Conservation (phyloP, 2,888 invertebrate genomes). For the Biston betularia region DNA sequence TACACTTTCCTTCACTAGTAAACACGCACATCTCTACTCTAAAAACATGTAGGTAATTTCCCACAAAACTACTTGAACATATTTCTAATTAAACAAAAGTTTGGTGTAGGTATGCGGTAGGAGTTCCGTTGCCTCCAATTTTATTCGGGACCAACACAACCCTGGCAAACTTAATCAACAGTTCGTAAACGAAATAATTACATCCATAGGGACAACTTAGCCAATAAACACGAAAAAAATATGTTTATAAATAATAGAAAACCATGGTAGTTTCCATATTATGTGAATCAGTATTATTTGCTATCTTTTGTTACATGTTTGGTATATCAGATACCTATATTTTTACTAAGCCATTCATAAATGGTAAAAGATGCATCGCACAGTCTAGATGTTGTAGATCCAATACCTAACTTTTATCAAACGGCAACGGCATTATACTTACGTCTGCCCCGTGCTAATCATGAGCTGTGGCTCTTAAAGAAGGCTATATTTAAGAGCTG, state of each 20-base stretch:
- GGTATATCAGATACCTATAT: too few relatives aligned
- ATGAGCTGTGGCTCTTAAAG: too few relatives aligned
- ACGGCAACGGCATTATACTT: neutral
- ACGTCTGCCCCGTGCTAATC: too few relatives aligned
- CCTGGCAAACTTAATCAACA: slow-evolving; percentile 42
- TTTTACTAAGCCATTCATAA: too few relatives aligned
- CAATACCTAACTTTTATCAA: too few relatives aligned
- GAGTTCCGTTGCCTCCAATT: slow-evolving; percentile 35
- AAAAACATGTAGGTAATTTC: slow-evolving; percentile 1
- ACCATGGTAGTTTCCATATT: slow-evolving; percentile 3
- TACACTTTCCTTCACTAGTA: neutral
- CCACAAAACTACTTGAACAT: slow-evolving; percentile 19
- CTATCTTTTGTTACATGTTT: neutral
- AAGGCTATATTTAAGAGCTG: too few relatives aligned
- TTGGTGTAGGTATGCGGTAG: slow-evolving; percentile 26
- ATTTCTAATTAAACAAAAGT: slow-evolving; percentile 31
- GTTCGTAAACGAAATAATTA: slow-evolving; percentile 44
- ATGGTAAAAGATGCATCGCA: too few relatives aligned
- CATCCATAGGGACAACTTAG: slow-evolving; percentile 22
- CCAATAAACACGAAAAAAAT: slow-evolving; percentile 15
- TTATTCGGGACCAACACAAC: slow-evolving; percentile 38
- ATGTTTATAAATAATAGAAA: neutral
- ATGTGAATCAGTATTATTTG: slow-evolving; percentile 3
- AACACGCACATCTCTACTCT: neutral
- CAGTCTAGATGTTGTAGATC: too few relatives aligned